Percentiles rank a stretch among this genome's conserved stretches.
phyloP scores from a whole-genome alignment of 92 coral and sea anemone genomes.

The Phenganax stokvisi region DNA sequence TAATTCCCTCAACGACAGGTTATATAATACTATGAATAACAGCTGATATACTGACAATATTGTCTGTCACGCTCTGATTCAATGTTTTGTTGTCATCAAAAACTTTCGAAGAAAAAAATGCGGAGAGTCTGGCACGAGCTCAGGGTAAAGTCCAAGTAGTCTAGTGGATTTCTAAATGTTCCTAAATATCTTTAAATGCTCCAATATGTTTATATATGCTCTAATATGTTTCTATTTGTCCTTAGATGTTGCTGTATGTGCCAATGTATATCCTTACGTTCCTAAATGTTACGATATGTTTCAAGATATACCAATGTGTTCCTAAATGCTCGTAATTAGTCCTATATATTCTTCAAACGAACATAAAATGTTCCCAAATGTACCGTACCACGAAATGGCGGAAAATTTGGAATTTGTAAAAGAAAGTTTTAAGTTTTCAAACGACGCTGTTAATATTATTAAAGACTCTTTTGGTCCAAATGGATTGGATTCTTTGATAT shows the following conservation, averaged over 20 bases:
- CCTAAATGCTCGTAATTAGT: neutral
- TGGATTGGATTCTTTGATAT: constrained; percentile 76
- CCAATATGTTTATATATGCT: neutral
- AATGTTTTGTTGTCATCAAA: constrained; percentile 7
- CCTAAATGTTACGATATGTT: constrained; percentile 28
- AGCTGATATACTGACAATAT: neutral
- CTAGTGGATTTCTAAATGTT: neutral
- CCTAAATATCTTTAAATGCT: neutral
- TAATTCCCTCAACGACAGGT: neutral
- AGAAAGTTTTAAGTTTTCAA: constrained; percentile 52
- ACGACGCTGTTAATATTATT: constrained; percentile 57
- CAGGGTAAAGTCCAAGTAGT: neutral
- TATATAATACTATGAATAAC: neutral
- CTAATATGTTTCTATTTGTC: neutral
- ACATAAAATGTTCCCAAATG: constrained; percentile 24
- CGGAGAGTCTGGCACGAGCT: neutral
- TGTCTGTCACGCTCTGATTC: constrained; percentile 8
- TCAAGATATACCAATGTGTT: neutral
- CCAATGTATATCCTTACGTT: too few relatives aligned
- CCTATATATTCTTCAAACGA: neutral
- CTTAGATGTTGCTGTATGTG: neutral
- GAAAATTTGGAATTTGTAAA: constrained; percentile 36
- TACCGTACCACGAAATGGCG: constrained; percentile 64
- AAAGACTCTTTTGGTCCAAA: constrained; percentile 88
- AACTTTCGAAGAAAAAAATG: neutral